phyloP scores from a whole-genome alignment of 2,113 vertebrate genomes.

The Percopsis transmontana region DNA sequence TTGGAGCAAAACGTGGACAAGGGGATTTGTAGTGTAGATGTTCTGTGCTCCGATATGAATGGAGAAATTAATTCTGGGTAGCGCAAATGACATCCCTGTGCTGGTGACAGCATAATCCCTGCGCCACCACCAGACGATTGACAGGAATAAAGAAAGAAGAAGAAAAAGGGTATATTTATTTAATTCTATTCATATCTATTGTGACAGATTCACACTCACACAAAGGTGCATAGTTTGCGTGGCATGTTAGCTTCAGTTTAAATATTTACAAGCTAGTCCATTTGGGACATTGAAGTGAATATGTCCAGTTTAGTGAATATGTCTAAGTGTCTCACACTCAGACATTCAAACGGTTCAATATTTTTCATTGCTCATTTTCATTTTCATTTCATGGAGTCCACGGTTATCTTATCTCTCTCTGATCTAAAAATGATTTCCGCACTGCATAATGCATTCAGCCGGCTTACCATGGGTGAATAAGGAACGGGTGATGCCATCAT shows the following conservation, averaged over 20 bases:
- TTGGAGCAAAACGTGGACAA: neutral
- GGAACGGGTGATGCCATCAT: neutral
- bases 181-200: too few species aligned
- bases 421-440: neutral
- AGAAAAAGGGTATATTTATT: too few species aligned
- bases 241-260: too few species aligned
- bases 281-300: too few species aligned
- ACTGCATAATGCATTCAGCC: neutral
- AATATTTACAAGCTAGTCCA: too few species aligned
- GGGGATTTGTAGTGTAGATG: constrained; percentile 3
- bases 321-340: too few species aligned
- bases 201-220: too few species aligned
- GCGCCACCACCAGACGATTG: neutral
- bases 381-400: too few species aligned
- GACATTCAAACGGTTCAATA: too few species aligned
- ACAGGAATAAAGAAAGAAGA: neutral
- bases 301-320: too few species aligned
- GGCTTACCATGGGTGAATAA: neutral
- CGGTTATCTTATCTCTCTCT: neutral
- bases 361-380: too few species aligned
- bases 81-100: neutral
- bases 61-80: neutral
- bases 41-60: constrained; percentile 12
- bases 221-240: too few species aligned
- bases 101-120: constrained; percentile 11